A percentile compares a stretch with the other conserved stretches of the same genome.
These are phyloP conservation scores for Kobus ellipsiprymnus DNA, from an alignment of 2,113 vertebrate species.

Conservation along the genomic window DNA sequence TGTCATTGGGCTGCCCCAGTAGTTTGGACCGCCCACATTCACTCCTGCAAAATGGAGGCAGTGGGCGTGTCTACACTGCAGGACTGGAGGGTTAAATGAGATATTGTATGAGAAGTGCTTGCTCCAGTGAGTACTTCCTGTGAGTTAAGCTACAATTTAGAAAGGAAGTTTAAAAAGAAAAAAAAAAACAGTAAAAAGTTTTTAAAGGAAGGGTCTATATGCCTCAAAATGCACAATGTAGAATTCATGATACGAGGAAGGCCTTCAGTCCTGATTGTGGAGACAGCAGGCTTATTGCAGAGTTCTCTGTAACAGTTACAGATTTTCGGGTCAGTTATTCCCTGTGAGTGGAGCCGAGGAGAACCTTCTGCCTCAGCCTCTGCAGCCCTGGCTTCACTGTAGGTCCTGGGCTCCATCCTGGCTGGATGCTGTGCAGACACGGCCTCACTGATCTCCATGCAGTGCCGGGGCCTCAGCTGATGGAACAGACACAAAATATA, in stretches of 20 bases:
- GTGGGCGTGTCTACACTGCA: rapidly evolving
- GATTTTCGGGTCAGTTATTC: no score
- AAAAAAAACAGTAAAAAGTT: background rate
- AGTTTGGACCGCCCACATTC: rapidly evolving
- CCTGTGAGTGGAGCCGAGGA: rapidly evolving
- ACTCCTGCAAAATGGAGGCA: no score
- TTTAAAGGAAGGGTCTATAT: background rate
- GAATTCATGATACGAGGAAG: rapidly evolving
- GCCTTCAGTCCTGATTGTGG: rapidly evolving
- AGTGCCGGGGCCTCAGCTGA: rapidly evolving
- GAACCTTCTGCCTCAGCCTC: background rate
- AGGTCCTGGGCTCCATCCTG: background rate
- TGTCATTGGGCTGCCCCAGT: background rate
- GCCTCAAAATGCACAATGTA: rapidly evolving
- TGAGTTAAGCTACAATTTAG: background rate
- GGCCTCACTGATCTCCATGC: rapidly evolving
- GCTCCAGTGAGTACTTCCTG: rapidly evolving
- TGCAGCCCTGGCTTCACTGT: background rate
- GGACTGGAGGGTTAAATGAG: background rate
- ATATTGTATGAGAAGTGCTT: rapidly evolving
- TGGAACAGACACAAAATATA: rapidly evolving
- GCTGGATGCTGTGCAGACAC: background rate
- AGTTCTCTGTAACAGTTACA: background rate
- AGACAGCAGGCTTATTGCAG: rapidly evolving
- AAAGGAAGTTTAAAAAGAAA: background rate